A percentile compares a stretch with the other conserved stretches of the same genome.
Conservation (phyloP, 1,140 invertebrate species). For the Lasioglossum albipes region DNA sequence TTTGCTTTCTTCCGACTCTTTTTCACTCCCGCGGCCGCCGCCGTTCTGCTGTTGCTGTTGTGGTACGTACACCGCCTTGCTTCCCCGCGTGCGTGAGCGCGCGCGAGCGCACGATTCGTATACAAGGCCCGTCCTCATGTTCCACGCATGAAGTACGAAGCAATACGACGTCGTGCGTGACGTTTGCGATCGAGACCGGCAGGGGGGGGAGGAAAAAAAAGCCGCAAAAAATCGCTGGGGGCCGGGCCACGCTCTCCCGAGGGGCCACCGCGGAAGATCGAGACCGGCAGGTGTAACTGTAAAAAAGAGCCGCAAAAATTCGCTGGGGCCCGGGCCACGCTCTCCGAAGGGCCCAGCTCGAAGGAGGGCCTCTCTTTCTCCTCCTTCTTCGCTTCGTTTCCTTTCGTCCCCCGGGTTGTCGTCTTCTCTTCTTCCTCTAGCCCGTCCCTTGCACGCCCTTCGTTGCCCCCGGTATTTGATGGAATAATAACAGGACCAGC, state of each 20-base stretch:
- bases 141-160: constrained; percentile 57
- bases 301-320: constrained; percentile 63
- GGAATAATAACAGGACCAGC: constrained; percentile 60
- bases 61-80: constrained; percentile 1
- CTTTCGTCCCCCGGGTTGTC: too few species aligned
- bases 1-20: background rate
- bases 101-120: constrained; percentile 6
- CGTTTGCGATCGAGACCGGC: constrained; percentile 60
- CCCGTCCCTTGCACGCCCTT: constrained; percentile 21
- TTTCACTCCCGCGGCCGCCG: background rate
- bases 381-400: background rate
- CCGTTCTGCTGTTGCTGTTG: background rate
- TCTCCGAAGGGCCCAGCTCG: background rate
- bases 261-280: constrained; percentile 47
- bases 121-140: constrained; percentile 52
- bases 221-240: constrained; percentile 56
- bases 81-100: too few species aligned
- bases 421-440: background rate
- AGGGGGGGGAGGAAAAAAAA: constrained; percentile 61
- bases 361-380: background rate
- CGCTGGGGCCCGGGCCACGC: constrained; percentile 19
- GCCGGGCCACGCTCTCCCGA: constrained; percentile 21
- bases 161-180: constrained; percentile 61
- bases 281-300: constrained; percentile 60
- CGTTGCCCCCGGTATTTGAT: constrained; percentile 50